Percentiles rank a stretch among this genome's conserved stretches.
These are phyloP conservation scores for Hexactinellida sp. DNA, from an alignment of 37 sponge, comb jelly and placozoan genomes.

Conservation along the genomic window DNA sequence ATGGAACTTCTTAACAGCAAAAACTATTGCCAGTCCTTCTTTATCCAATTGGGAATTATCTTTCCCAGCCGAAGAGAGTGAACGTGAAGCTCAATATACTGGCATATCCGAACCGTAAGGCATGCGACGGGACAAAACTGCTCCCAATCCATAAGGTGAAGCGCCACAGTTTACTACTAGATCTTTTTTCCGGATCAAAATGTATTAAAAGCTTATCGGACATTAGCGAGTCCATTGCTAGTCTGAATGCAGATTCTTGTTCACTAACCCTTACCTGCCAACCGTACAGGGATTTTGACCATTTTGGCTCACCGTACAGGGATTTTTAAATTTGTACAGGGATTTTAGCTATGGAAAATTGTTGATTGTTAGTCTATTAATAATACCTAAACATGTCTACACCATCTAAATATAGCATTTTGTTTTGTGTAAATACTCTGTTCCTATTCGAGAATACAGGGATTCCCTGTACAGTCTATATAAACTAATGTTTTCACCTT, in stretches of 20 bases:
- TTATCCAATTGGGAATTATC: constrained; percentile 35
- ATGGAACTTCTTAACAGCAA: constrained; percentile 19
- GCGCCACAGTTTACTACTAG: constrained; percentile 23
- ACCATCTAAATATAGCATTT: too few species aligned
- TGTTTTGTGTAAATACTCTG: too few species aligned
- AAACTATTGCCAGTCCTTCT: constrained; percentile 27
- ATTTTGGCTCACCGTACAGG: too few species aligned
- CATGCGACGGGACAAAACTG: constrained; percentile 26
- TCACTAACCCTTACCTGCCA: neutral
- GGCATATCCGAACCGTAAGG: constrained; percentile 27
- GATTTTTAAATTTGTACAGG: too few species aligned
- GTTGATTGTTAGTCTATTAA: too few species aligned
- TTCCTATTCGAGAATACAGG: too few species aligned
- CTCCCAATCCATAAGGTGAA: constrained; percentile 34
- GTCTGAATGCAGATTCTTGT: neutral
- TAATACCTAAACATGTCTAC: too few species aligned
- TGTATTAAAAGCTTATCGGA: neutral
- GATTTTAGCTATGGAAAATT: too few species aligned
- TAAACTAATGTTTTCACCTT: too few species aligned
- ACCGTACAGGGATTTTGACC: too few species aligned
- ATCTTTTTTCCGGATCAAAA: constrained; percentile 10
- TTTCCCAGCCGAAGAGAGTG: constrained; percentile 22
- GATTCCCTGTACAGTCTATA: too few species aligned
- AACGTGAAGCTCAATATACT: constrained; percentile 28
- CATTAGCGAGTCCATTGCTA: neutral